Percentiles rank a stretch among this genome's conserved stretches.
Evolutionary conservation across 2,797 vertebrate genomes (phyloP).

Genomic region (Hemibagrus guttatus): DNA sequence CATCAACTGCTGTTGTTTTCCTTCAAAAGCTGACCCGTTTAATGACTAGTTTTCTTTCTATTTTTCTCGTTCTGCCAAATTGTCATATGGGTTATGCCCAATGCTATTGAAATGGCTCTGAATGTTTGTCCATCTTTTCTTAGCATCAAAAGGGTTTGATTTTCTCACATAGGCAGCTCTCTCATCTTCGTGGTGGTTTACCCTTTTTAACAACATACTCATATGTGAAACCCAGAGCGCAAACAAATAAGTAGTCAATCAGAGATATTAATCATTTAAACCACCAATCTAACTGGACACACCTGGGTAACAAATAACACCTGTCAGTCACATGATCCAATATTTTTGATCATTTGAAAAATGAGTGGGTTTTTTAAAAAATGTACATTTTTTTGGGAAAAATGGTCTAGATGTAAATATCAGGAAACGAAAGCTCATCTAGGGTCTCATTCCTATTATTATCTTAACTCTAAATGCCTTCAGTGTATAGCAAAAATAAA

Average conservation of each 20-base stretch:
- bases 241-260: not conserved
- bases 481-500: not conserved
- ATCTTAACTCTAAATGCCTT: not conserved
- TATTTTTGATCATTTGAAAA: not conserved
- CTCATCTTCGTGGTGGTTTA: not conserved
- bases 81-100: not conserved
- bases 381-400: too few species aligned
- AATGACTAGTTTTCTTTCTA: not conserved
- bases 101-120: not conserved
- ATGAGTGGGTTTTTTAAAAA: too few species aligned
- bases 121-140: not conserved
- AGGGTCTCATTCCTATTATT: not conserved
- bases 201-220: not conserved
- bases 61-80: not conserved
- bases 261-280: not conserved
- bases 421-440: not conserved
- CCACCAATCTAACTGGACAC: not conserved
- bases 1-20: not conserved
- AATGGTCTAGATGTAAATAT: not conserved
- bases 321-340: not conserved
- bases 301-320: not conserved
- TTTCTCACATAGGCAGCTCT: not conserved
- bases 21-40: not conserved
- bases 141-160: not conserved
- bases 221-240: not conserved